A percentile compares a stretch with the other conserved stretches of the same genome.
These are phyloP conservation scores for Hoplodrina blanda DNA, from an alignment of 2,888 invertebrate species.

Conservation along the genomic window DNA sequence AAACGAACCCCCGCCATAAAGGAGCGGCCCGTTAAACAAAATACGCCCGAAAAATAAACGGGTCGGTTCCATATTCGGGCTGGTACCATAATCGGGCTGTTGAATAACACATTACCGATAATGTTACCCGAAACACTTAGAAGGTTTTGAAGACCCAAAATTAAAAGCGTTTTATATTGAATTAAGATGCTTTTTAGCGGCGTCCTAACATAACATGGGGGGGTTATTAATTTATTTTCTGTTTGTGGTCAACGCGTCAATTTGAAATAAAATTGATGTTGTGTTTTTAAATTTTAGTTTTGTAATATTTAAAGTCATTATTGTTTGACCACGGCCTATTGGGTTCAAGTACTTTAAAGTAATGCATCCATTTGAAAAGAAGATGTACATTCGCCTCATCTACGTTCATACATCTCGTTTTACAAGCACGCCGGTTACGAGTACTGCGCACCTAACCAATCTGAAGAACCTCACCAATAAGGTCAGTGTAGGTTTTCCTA, in stretches of 20 bases:
- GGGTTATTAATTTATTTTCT: slow-evolving; percentile 27
- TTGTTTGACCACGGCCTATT: not conserved
- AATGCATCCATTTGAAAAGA: no score
- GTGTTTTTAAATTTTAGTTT: not conserved
- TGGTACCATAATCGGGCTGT: slow-evolving; percentile 27
- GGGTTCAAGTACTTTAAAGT: no score
- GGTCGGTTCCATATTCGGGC: slow-evolving; percentile 17
- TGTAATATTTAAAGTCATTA: not conserved
- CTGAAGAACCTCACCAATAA: no score
- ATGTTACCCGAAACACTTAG: slow-evolving; percentile 52
- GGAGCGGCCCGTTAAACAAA: slow-evolving; percentile 33
- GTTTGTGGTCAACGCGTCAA: slow-evolving; percentile 22
- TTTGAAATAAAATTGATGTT: slow-evolving; percentile 16
- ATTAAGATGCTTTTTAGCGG: slow-evolving; percentile 50
- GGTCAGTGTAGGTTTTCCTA: no score
- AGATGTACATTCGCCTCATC: no score
- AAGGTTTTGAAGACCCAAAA: slow-evolving; percentile 29
- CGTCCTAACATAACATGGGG: slow-evolving; percentile 43
- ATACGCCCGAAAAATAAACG: slow-evolving; percentile 35
- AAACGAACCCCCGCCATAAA: slow-evolving; percentile 40
- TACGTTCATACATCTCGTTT: no score
- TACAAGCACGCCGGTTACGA: no score
- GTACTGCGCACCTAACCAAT: no score
- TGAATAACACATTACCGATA: slow-evolving; percentile 55
- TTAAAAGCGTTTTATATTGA: slow-evolving; percentile 54